These are phyloP conservation scores for Drosophila acutilabella DNA, from an alignment of 2,888 invertebrate species.

Conservation along the genomic window DNA sequence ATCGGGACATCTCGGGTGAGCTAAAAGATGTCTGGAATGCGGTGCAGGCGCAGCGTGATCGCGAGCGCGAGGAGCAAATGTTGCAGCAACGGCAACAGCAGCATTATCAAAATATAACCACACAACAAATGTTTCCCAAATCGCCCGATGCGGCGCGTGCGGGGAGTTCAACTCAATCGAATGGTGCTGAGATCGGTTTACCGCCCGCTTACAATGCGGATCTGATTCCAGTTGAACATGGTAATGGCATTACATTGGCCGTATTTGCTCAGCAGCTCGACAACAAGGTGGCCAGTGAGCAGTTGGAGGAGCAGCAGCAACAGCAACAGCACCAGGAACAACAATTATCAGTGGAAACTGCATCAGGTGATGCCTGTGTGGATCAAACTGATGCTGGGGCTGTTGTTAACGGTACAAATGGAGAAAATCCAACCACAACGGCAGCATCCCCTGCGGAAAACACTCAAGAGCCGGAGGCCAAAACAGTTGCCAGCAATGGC, in stretches of 20 bases:
- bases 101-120: slow-evolving; percentile 82
- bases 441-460: slow-evolving; percentile 33
- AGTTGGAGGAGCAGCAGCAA: slow-evolving; percentile 47
- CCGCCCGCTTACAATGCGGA: slow-evolving; percentile 61
- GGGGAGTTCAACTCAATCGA: slow-evolving; percentile 46
- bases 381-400: slow-evolving; percentile 72
- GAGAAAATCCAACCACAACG: slow-evolving; percentile 20
- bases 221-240: slow-evolving; percentile 49
- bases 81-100: slow-evolving; percentile 84
- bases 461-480: slow-evolving; percentile 33
- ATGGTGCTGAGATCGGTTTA: slow-evolving; percentile 45
- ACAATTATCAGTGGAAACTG: neutral
- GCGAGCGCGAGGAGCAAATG: slow-evolving; percentile 84
- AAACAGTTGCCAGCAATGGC: slow-evolving; percentile 45
- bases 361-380: slow-evolving; percentile 44
- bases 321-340: slow-evolving; percentile 25
- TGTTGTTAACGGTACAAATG: slow-evolving; percentile 43
- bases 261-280: slow-evolving; percentile 78
- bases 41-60: slow-evolving; percentile 86
- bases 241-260: slow-evolving; percentile 62
- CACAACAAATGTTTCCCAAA: slow-evolving; percentile 83
- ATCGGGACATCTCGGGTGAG: slow-evolving; percentile 90
- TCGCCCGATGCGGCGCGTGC: slow-evolving; percentile 65
- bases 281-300: slow-evolving; percentile 70
- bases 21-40: slow-evolving; percentile 91